Base-by-base conservation (phyloP, 2,888 invertebrate genomes). In the Trissonchulus latispiculum region DNA sequence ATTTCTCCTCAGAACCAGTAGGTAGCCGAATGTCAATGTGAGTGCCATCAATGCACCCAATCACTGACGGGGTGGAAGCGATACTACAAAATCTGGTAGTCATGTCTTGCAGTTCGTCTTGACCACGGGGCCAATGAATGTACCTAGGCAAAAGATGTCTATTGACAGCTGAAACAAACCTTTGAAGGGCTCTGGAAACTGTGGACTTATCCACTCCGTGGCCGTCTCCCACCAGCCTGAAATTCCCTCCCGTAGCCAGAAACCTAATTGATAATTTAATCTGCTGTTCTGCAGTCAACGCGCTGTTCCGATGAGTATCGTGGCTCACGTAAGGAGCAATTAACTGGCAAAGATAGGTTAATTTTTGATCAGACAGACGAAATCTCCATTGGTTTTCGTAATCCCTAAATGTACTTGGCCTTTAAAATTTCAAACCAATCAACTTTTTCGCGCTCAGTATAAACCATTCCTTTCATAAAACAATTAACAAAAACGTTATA, bases 191-290 rank as follows among this genome's bases (percentile, higher is more conserved):
- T 3, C 64, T 15, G 8, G 8, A 62, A n/a, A 62, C 31, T 3
- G 68, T 68, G 32, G 68, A 68, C 33, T 68, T 68, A 32, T 68
- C 28, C 2, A 68, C 68, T 8, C 68, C 68, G 68, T 68, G 68
- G 3, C 32, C 15, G 31, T 68, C 68, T 15, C 68, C 68, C 3
- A 62, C 64, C 8, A 31, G n/a, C 28, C 64, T 23, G 28, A 62
- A 62, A n/a, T 62, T 29, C 3, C 31, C 28, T 29, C 64, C 64
- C 64, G 64, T 62, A 23, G 64, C n/a, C 3, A 62, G 31, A 62
- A 62, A 62, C 8, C 64, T 23, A 62, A 62, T 23, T 23, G 64
- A 3, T 15, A 62, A 15, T 62, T 31, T 23, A 8, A 3, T 15
- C 28, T 62, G 64, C 31, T 62, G 64, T 29, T 62, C 64, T 15